These are phyloP conservation scores for Eilema depressum DNA, from an alignment of 2,888 invertebrate species.

Conservation along the genomic window DNA sequence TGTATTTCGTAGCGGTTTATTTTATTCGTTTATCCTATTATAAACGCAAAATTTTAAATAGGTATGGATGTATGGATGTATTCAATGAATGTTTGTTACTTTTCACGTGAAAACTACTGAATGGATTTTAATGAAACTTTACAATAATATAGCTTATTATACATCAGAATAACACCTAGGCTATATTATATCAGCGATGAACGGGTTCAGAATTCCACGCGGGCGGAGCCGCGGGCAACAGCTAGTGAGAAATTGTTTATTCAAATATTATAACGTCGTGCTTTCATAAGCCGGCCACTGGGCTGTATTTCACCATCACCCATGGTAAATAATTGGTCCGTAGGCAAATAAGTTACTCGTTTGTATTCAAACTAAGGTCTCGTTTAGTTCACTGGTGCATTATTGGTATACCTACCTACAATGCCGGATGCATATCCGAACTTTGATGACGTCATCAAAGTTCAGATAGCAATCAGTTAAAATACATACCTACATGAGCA, in stretches of 20 bases:
- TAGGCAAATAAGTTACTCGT: not conserved
- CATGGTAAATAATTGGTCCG: constrained; percentile 7
- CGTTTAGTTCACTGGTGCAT: not conserved
- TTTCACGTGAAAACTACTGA: too few species aligned
- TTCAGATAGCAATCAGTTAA: not conserved
- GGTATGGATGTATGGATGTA: too few species aligned
- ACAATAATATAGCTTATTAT: too few species aligned
- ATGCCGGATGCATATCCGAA: too few species aligned
- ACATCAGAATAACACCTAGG: too few species aligned
- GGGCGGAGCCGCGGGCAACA: too few species aligned
- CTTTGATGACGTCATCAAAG: not conserved
- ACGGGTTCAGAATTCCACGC: too few species aligned
- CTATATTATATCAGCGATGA: too few species aligned
- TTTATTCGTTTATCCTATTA: not conserved
- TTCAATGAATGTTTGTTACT: too few species aligned
- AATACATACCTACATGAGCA: not conserved
- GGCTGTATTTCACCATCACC: not conserved
- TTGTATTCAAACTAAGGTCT: not conserved
- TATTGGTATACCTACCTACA: not conserved
- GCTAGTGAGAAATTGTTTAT: not conserved
- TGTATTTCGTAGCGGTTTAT: not conserved
- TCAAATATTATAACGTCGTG: not conserved
- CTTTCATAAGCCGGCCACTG: not conserved
- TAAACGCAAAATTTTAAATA: too few species aligned
- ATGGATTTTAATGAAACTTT: too few species aligned